Base-by-base conservation (phyloP, 2,113 vertebrate genomes). In the Corythornis vintsioides region DNA sequence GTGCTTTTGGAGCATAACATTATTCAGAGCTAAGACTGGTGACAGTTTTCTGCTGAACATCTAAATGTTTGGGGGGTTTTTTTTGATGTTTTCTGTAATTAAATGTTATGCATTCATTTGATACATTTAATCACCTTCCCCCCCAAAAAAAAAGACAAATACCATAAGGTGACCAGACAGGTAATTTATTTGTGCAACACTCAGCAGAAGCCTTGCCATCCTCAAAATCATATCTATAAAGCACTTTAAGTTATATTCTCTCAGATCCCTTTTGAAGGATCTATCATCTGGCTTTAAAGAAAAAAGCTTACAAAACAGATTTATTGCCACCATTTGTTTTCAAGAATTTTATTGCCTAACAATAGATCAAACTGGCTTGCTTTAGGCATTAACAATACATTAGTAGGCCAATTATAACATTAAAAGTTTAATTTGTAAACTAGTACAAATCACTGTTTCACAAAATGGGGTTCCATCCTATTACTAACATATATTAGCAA, bases 401-500 rank as follows among this genome's bases (percentile, higher is more conserved):
- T 91, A 96, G 79, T 78, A 96, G 90, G 53, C 57, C 89, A 89
- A 94, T 92, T 78, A 94, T 83, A 94, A 95, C 89, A 67, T 25
- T 94, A 89, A 94, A 96, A 94, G 35, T 95, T 95, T 88, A 85
- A 88, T 94, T 96, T 93, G 80, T 80, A 90, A 94, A 94, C 64
- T 79, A 90, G 65, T 92, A 93, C 81, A 92, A 93, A 95, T 95
- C 67, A n/a, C 65, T 90, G 89, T 93, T 97, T 94, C 83, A 96
- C 90, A 96, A 96, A 96, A 96, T 94, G 93, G 94, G 87, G 63
- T 78, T 83, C 66, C 83, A 91, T 94, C 64, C 90, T 94, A 90
- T 95, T 89, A 81, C 96, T 95, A 97, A 92, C 94, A 93, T 89
- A 78, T 85, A 97, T 97, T 97, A 97, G 33, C 74, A 88, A 70